Conservation (phyloP, 2,888 invertebrate species). For the Stratiomys singularior region DNA sequence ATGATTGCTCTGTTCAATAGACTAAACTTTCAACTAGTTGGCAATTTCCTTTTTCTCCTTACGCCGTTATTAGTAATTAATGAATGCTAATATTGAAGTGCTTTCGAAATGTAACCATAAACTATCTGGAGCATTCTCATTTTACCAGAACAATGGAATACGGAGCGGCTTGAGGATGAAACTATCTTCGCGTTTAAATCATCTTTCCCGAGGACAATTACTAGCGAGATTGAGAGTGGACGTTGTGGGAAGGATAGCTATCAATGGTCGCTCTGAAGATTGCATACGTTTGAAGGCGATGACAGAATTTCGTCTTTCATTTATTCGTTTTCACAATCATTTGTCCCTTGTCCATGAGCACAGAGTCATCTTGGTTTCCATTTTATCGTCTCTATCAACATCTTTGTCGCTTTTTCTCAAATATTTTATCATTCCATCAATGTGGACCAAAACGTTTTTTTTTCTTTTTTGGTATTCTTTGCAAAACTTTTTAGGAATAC, state of each 20-base stretch:
- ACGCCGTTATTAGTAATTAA: neutral
- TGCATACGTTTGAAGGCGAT: neutral
- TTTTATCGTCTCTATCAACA: neutral
- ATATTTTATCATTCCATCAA: conserved; percentile 14
- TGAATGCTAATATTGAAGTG: neutral
- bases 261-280: neutral
- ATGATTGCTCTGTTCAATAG: too few relatives aligned
- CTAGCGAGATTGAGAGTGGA: neutral
- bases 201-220: conserved; percentile 9
- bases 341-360: neutral
- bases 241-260: neutral
- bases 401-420: neutral
- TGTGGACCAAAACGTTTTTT: neutral
- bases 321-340: neutral
- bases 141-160: neutral
- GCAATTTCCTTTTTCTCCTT: too few relatives aligned
- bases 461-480: too few relatives aligned
- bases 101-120: conserved; percentile 7
- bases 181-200: neutral
- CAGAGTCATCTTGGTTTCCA: neutral
- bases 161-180: neutral
- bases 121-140: neutral
- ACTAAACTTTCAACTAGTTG: too few relatives aligned
- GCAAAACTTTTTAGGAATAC: neutral
- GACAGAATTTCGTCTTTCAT: neutral